Evolutionary conservation across 2,113 vertebrate species (phyloP).

Genomic region (Orientallactaga bullata): DNA sequence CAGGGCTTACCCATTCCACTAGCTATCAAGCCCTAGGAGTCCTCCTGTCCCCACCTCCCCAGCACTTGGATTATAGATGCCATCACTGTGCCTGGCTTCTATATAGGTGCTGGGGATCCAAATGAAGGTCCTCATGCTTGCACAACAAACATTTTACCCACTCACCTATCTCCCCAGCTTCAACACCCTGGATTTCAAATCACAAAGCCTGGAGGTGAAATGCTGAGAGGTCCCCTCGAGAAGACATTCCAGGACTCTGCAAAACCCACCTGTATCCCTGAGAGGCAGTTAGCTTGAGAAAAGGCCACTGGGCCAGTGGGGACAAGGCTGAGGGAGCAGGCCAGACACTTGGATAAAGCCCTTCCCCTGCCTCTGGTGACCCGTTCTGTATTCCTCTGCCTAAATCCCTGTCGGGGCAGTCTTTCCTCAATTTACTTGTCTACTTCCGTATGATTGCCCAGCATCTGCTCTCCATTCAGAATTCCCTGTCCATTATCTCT

Average conservation of each 20-base stretch:
- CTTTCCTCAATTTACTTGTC: neutral
- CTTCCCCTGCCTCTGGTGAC: neutral
- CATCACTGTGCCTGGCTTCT: too few species aligned
- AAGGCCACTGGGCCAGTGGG: neutral
- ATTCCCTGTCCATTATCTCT: neutral
- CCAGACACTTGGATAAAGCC: neutral
- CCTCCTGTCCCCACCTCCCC: too few species aligned
- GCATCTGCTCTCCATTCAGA: neutral
- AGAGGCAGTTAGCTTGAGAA: neutral
- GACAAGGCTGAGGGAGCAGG: neutral
- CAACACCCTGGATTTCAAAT: constrained; percentile 84
- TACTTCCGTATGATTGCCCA: neutral
- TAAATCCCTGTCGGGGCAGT: neutral
- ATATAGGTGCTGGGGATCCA: too few species aligned
- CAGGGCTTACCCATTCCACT: too few species aligned
- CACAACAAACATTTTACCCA: too few species aligned
- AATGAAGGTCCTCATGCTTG: too few species aligned
- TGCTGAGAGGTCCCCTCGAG: neutral
- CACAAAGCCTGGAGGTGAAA: constrained; percentile 50
- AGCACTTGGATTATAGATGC: too few species aligned
- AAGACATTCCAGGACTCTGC: neutral
- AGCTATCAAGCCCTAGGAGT: too few species aligned
- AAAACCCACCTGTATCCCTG: neutral
- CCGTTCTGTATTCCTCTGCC: too few species aligned
- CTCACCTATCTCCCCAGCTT: neutral